Percentiles rank a stretch among this genome's conserved stretches.
These are phyloP conservation scores for Heptranchias perlo DNA, from an alignment of 2,113 vertebrate genomes.

Conservation along the genomic window DNA sequence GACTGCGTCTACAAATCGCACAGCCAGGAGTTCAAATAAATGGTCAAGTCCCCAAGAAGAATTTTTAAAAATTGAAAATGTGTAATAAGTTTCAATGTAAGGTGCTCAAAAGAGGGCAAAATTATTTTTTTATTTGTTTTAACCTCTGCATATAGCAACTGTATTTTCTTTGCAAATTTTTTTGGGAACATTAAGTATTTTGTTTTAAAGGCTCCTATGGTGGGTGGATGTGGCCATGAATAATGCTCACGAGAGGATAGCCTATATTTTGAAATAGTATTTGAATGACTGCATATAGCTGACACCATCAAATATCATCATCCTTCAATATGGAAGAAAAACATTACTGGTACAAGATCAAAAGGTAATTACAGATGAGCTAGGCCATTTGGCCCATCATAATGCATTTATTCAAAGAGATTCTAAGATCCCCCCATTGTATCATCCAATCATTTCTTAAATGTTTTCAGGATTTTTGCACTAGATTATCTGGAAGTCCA, in stretches of 20 bases:
- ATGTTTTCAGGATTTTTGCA: background rate
- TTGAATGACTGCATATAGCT: background rate
- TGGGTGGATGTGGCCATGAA: background rate
- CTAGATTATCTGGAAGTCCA: too few species aligned
- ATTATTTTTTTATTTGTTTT: background rate
- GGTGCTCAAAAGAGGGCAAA: background rate
- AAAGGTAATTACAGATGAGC: background rate
- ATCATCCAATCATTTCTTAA: too few species aligned
- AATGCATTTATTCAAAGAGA: background rate
- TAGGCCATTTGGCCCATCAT: background rate
- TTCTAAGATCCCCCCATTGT: background rate
- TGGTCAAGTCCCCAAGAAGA: conserved; percentile 9
- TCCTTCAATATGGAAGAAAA: background rate
- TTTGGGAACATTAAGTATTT: background rate
- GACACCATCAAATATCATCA: background rate
- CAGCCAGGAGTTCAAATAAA: conserved; percentile 15
- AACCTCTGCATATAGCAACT: background rate
- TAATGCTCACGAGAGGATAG: background rate
- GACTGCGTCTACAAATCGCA: background rate
- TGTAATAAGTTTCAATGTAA: background rate
- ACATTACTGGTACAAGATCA: background rate
- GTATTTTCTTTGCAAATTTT: background rate
- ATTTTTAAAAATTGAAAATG: background rate
- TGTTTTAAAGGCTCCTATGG: background rate
- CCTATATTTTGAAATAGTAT: background rate